Base-by-base conservation (phyloP, 2,888 invertebrate species). In the Mylabris sibirica region DNA sequence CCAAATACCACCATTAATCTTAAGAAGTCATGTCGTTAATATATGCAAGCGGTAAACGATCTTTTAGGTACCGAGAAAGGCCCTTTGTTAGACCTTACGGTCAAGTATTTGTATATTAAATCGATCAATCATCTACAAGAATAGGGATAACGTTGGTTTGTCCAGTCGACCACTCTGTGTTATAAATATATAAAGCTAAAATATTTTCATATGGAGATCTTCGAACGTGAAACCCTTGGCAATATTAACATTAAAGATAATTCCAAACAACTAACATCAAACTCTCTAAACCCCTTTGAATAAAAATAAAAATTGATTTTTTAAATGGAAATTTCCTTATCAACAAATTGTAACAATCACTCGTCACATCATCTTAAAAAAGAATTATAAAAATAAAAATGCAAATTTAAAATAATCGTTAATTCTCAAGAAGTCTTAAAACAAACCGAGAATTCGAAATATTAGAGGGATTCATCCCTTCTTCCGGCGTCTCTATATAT, bases 81-180 rank as follows among this genome's bases (percentile, higher is more conserved):
- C 79, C 82, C 81, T 83, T 84, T 84, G 84, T 84, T 84, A 81
- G 82, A 83, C 84, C 82, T 83, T 84, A 83, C 84, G 84, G 84
- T 85, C 85, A 85, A 85, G 84, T 85, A 85, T 85, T 85, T 85
- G 84, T 85, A 85, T 85, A 85, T 85, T 85, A 85, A 83, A 84
- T 80, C 84, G 84, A 85, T 85, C 85, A 85, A 85, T 85, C 85
- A 85, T 84, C 82, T 80, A 80, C 82, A 82, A 83, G 80, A 82
- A 84, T 84, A 83, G 84, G 77, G 81, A 77, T 75, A 68, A 72
- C 74, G 76, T 76, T 76, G 77, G 74, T 78, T 80, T 75, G 77
- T 76, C 57, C 63, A 70, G 67, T 59, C 65, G 64, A 70, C 66
- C 70, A 72, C 66, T 71, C 69, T 68, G 20, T 41, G 57, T 68